Evolutionary conservation across 2,888 invertebrate genomes (phyloP), one percentile per base, ranked within the genome.

Genomic region (Drosophila recens): DNA sequence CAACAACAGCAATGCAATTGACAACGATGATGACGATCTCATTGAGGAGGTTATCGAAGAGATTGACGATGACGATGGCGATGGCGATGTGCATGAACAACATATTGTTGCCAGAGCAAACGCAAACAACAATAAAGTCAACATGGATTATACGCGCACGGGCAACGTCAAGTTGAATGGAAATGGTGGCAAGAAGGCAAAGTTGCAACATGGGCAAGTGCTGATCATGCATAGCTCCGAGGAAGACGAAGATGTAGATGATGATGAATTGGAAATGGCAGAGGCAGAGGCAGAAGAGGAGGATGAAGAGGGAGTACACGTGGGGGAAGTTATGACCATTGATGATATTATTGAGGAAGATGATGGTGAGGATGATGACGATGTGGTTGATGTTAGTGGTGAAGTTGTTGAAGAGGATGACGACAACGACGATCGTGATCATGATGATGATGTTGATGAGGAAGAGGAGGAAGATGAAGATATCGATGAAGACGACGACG

Each of bases 261-360:
- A 11, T 8, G 73, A 67, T 15, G 75, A 75, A 10, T 77, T 73
- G 40, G 80, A 77, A 57, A 79, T 63, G 30, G 34, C 17, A 3
- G 61, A 64, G 2, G 58, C 51, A 5, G 67, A 20, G 30, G 34
- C 17, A 1, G 61, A 64, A 2, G 58, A 54, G 8, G 67, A 20
- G 33, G 86, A 77, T 10, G 81, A 77, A 33, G 70, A 68, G 33
- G 77, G 75, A 49, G 81, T 62, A 8, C 17, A 20, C n/a, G 38
- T 36, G n/a, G 63, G 52, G 13, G 75, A 77, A 34, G 27, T 64
- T 5, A 68, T 82, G 66, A 73, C 61, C 46, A 82, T 82, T 52
- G 82, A 87, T 54, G 82, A 82, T 69, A 82, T 82, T 68, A 82
- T 87, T 54, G 87, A 81, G 11, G 82, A 80, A 45, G 72, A 73